These are phyloP conservation scores for Sminthurides aquaticus DNA, from an alignment of 2,888 invertebrate species.

Conservation along the genomic window DNA sequence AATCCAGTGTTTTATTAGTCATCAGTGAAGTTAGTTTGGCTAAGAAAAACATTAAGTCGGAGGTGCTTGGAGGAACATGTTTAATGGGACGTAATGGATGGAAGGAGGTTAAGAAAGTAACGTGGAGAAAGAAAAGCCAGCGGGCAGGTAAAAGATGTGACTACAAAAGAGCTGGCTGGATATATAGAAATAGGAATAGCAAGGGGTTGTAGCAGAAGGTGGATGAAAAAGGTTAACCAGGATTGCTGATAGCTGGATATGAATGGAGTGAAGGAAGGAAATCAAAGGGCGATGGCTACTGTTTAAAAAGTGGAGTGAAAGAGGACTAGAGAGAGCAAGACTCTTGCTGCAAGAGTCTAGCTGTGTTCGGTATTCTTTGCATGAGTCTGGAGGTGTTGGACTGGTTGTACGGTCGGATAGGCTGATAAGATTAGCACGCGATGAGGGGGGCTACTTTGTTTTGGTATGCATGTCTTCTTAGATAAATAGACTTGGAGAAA, in stretches of 20 bases:
- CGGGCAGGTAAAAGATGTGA: no score
- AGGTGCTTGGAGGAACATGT: background rate
- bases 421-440: conserved; percentile 3
- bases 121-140: no score
- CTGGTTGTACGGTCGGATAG: background rate
- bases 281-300: no score
- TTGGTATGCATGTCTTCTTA: background rate
- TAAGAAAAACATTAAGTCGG: background rate
- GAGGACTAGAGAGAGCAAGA: background rate
- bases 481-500: background rate
- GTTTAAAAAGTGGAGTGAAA: background rate
- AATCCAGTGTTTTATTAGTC: background rate
- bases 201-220: no score
- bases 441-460: background rate
- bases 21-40: background rate
- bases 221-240: background rate
- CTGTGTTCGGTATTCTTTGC: background rate
- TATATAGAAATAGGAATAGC: no score
- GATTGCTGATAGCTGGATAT: no score
- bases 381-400: background rate
- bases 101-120: no score
- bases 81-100: background rate
- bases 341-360: background rate
- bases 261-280: no score
- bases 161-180: no score